Evolutionary conservation across 92 coral and sea anemone genomes (phyloP).

Genomic region (Palythoa caribaeorum): DNA sequence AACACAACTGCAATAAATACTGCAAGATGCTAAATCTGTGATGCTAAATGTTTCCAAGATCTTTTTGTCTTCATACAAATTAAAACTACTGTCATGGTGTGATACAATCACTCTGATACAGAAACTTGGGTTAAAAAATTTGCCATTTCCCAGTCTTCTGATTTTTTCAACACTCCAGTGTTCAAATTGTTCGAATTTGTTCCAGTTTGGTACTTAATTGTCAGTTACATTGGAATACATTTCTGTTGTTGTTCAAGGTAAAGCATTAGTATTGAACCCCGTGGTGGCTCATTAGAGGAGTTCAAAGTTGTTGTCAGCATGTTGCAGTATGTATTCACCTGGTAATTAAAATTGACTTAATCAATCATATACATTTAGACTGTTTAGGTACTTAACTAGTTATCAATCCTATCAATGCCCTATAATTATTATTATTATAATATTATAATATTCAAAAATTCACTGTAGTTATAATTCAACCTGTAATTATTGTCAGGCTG

Average conservation of each 20-base stretch:
- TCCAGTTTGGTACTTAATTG: constrained; percentile 48
- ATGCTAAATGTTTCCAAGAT: constrained; percentile 25
- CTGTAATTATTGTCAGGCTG: constrained; percentile 7
- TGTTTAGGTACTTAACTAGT: constrained; percentile 13
- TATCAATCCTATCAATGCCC: constrained; percentile 2
- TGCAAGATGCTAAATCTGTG: constrained; percentile 50
- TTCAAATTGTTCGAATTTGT: constrained; percentile 26
- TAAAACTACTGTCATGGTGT: constrained; percentile 15
- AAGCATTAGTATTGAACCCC: background rate
- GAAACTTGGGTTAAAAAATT: constrained; percentile 39
- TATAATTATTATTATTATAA: background rate
- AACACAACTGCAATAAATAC: constrained; percentile 33
- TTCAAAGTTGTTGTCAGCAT: constrained; percentile 31
- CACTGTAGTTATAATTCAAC: background rate
- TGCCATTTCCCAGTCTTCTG: constrained; percentile 35
- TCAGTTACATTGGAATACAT: constrained; percentile 51
- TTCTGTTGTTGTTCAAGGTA: constrained; percentile 51
- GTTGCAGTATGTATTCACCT: constrained; percentile 4
- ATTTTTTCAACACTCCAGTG: constrained; percentile 4
- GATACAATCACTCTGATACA: constrained; percentile 30
- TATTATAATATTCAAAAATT: background rate
- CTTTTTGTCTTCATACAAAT: constrained; percentile 17
- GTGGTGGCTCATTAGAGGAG: background rate
- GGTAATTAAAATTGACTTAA: constrained; percentile 4
- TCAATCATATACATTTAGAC: constrained; percentile 11